phyloP scores from a whole-genome alignment of 1,140 invertebrate genomes.

The Hyphantria cunea region DNA sequence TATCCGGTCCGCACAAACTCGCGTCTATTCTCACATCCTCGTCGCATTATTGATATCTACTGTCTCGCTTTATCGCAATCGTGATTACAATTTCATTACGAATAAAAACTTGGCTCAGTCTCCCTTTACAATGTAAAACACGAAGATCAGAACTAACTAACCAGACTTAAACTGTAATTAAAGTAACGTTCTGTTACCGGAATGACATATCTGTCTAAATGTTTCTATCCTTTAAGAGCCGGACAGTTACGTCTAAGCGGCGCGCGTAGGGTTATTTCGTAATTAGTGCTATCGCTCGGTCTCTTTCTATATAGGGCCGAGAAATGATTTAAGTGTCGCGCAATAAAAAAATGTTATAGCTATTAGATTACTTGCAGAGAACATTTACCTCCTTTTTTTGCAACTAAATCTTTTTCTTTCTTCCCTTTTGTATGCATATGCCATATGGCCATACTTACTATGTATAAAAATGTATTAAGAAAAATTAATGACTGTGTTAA shows the following conservation, averaged over 20 bases:
- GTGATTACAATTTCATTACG: constrained; percentile 63
- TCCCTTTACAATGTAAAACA: constrained; percentile 64
- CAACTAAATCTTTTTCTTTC: constrained; percentile 25
- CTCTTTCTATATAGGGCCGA: constrained; percentile 55
- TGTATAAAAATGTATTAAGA: not conserved
- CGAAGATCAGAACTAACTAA: constrained; percentile 60
- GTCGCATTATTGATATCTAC: constrained; percentile 34
- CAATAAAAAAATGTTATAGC: constrained; percentile 37
- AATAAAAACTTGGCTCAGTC: constrained; percentile 57
- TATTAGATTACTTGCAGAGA: constrained; percentile 33
- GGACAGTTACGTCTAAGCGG: constrained; percentile 62
- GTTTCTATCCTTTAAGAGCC: constrained; percentile 73
- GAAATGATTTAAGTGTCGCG: constrained; percentile 57
- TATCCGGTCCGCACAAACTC: constrained; percentile 44
- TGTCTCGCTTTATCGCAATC: constrained; percentile 33
- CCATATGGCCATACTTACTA: not conserved
- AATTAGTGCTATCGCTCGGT: constrained; percentile 58
- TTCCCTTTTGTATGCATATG: constrained; percentile 26
- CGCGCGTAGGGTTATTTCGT: constrained; percentile 60
- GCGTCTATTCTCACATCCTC: constrained; percentile 36
- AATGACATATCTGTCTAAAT: constrained; percentile 75
- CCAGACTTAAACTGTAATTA: constrained; percentile 68
- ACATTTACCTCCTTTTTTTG: constrained; percentile 28
- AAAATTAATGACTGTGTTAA: constrained; percentile 13
- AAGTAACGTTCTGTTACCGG: constrained; percentile 69